These are phyloP conservation scores for Phortica variegata DNA, from an alignment of 1,140 invertebrate genomes.

Conservation along the genomic window DNA sequence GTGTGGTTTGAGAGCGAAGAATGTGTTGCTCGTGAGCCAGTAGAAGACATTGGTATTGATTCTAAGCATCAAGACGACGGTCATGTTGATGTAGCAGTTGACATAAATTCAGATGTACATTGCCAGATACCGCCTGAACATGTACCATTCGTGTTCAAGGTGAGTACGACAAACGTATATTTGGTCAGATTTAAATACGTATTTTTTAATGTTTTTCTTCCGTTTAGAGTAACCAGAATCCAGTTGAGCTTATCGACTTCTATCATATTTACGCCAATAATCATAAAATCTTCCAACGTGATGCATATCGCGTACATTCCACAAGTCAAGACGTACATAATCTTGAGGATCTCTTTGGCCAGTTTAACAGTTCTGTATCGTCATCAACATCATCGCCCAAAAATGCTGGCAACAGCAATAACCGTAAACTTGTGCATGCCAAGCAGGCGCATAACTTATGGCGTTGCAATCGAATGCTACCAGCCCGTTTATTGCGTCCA, in stretches of 20 bases:
- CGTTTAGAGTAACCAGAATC: constrained; percentile 51
- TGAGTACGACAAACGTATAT: neutral
- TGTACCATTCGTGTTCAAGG: constrained; percentile 40
- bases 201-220: neutral
- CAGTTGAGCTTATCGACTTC: constrained; percentile 55
- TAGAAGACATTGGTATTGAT: neutral
- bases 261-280: constrained; percentile 58
- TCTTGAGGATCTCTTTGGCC: constrained; percentile 50
- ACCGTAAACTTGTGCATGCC: constrained; percentile 2
- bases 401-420: neutral
- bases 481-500: constrained; percentile 63
- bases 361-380: constrained; percentile 35
- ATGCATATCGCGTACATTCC: constrained; percentile 60
- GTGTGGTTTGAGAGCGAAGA: constrained; percentile 55
- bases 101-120: constrained; percentile 11
- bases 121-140: constrained; percentile 22
- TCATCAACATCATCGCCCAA: neutral
- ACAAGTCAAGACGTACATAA: constrained; percentile 55
- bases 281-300: constrained; percentile 58
- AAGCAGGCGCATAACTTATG: constrained; percentile 53
- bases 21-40: constrained; percentile 9
- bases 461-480: constrained; percentile 68
- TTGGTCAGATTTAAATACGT: neutral
- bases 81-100: constrained; percentile 14
- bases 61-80: neutral